Evolutionary conservation across 2,888 invertebrate species (phyloP).

Genomic region (Drosophila conformis): DNA sequence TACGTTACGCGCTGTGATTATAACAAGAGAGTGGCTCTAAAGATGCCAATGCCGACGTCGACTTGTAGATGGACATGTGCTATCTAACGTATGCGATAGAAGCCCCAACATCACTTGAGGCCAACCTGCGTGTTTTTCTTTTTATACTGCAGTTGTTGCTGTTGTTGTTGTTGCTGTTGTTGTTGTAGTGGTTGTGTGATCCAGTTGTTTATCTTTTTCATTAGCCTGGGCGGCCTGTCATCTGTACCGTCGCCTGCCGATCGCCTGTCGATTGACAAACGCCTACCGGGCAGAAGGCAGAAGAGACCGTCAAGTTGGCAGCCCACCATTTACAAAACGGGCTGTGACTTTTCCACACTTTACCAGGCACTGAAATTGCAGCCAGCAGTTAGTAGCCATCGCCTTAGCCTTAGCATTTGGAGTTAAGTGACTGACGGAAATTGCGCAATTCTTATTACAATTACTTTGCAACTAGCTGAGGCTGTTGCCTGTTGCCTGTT

Average conservation of each 20-base stretch:
- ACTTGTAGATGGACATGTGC: conserved; percentile 54
- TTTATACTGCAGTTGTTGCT: conserved; percentile 3
- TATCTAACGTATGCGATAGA: conserved; percentile 51
- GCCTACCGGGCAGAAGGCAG: conserved; percentile 51
- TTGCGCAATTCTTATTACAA: conserved; percentile 78
- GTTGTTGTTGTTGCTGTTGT: conserved; percentile 7
- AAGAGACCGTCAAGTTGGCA: conserved; percentile 13
- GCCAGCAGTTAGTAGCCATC: conserved; percentile 26
- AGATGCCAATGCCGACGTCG: conserved; percentile 45
- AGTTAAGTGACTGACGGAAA: conserved; percentile 75
- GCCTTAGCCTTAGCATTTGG: conserved; percentile 26
- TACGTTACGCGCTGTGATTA: conserved; percentile 77
- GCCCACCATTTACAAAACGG: conserved; percentile 57
- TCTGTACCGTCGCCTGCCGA: conserved; percentile 76
- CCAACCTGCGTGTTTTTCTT: conserved; percentile 27
- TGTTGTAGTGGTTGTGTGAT: conserved; percentile 54
- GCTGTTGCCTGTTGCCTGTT: conserved; percentile 24
- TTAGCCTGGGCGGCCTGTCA: conserved; percentile 76
- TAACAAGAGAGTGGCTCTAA: conserved; percentile 62
- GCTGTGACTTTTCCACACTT: conserved; percentile 74
- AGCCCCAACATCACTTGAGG: conserved; percentile 21
- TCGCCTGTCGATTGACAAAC: conserved; percentile 64
- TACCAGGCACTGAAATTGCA: conserved; percentile 44
- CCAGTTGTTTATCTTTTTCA: conserved; percentile 78
- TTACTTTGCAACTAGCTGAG: conserved; percentile 63